Evolutionary conservation across 2,888 invertebrate genomes (phyloP), one percentile per base, ranked within the genome.

Genomic region (Drosophila nigritarsus): DNA sequence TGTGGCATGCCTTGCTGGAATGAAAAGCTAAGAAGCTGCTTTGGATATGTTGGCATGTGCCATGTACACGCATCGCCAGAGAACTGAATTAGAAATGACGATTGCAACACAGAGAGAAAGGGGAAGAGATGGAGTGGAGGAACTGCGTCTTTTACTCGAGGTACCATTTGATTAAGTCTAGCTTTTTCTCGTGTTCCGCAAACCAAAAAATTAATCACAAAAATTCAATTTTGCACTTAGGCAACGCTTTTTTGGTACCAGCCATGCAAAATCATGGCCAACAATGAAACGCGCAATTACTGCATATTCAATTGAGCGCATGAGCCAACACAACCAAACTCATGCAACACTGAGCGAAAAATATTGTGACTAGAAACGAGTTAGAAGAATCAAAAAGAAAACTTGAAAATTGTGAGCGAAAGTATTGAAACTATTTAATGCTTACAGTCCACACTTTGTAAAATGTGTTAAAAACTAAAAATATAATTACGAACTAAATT

Each of bases 201-300:
- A 32, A 18, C 45, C 13, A 34, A 73, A 70, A 80, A 80, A 80
- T 79, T 76, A 79, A 80, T 79, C 80, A 72, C 69, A 76, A 81
- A 80, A 83, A 85, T 85, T 86, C 82, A 88, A 69, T 88, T 85
- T 78, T 77, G 84, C 84, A 88, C 85, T 85, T 85, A 88, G 55
- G 56, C 58, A 61, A 73, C 73, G 75, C 51, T 71, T 74, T 78
- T 80, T 74, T 74, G 77, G 48, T 72, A 69, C 59, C 70, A 64
- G 76, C 60, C 65, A 69, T 62, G 83, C 58, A 65, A 68, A 83
- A 86, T 88, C 85, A 83, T 87, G 87, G 67, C 76, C 78, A 83
- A 85, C 87, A 87, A 89, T 81, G 78, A 89, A 84, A 67, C 75
- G 62, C 62, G 66, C 78, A 85, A 87, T 85, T 89, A 88, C 78